These are phyloP conservation scores for Leptopilina drosophilae DNA, from an alignment of 2,888 invertebrate genomes.

Conservation along the genomic window DNA sequence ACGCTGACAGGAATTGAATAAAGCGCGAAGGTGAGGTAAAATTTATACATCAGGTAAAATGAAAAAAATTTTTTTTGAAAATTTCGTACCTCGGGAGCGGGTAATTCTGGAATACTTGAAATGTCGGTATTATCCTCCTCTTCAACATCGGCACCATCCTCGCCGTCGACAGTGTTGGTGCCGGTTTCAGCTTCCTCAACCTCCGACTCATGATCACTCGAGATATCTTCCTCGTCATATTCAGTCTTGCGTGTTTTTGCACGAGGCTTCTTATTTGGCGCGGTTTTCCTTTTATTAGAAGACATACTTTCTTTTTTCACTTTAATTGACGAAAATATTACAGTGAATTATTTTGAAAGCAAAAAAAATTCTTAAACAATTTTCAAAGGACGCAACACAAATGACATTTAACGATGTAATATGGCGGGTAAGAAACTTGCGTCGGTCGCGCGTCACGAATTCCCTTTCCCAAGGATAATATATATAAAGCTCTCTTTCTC, in stretches of 20 bases:
- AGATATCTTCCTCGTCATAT: constrained; percentile 75
- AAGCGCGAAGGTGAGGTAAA: background rate
- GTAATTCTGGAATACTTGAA: constrained; percentile 72
- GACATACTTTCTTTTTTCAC: constrained; percentile 61
- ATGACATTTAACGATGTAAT: constrained; percentile 39
- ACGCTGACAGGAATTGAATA: background rate
- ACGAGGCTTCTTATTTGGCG: constrained; percentile 67
- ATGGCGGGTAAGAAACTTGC: constrained; percentile 23
- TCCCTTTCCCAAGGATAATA: no score
- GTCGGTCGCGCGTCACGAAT: constrained; percentile 4
- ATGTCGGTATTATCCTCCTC: constrained; percentile 72
- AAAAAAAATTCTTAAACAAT: constrained; percentile 2
- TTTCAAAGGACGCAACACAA: constrained; percentile 34
- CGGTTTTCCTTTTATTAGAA: constrained; percentile 68
- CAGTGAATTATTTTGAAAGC: background rate
- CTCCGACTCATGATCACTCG: constrained; percentile 74
- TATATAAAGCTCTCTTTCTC: background rate
- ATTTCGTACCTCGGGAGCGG: constrained; percentile 71
- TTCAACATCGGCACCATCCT: constrained; percentile 65
- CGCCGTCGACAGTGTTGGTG: constrained; percentile 63
- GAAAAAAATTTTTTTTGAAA: background rate
- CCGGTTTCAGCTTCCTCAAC: constrained; percentile 71
- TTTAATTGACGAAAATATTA: background rate
- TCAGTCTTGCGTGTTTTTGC: constrained; percentile 72
- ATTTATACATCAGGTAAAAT: background rate